Conservation (phyloP, 2,888 invertebrate species). For the Plebejus melissa region DNA sequence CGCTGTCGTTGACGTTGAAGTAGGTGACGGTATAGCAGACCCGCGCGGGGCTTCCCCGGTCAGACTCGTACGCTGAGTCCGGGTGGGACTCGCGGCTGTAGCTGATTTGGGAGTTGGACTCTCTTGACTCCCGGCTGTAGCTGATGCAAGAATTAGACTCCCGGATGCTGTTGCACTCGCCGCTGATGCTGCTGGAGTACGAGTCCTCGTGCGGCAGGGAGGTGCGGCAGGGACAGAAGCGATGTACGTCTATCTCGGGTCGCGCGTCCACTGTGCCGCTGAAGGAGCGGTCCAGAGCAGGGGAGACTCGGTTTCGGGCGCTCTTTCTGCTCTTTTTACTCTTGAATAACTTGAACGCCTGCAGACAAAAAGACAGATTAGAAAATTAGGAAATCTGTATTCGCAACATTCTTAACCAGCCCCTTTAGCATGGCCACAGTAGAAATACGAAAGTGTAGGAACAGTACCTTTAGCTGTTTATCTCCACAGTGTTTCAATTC, state of each 20-base stretch:
- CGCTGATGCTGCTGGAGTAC: slow-evolving; percentile 56
- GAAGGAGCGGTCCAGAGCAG: slow-evolving; percentile 59
- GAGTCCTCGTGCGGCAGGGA: slow-evolving; percentile 57
- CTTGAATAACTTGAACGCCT: slow-evolving; percentile 74
- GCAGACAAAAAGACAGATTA: slow-evolving; percentile 40
- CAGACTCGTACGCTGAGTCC: slow-evolving; percentile 71
- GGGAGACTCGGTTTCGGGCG: slow-evolving; percentile 63
- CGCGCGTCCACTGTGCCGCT: slow-evolving; percentile 69
- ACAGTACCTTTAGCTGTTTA: too few species aligned
- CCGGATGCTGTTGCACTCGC: slow-evolving; percentile 49
- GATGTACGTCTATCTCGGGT: slow-evolving; percentile 62
- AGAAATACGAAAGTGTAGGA: too few species aligned
- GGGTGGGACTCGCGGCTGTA: slow-evolving; percentile 51
- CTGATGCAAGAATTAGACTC: slow-evolving; percentile 46
- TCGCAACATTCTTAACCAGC: not conserved
- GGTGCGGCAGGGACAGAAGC: slow-evolving; percentile 65
- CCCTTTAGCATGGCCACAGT: too few species aligned
- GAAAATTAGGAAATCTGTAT: not conserved
- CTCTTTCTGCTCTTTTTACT: slow-evolving; percentile 57
- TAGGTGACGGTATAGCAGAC: slow-evolving; percentile 69
- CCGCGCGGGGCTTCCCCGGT: slow-evolving; percentile 56
- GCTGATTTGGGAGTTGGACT: slow-evolving; percentile 43
- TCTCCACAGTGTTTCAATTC: too few species aligned
- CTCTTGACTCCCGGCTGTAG: slow-evolving; percentile 51
- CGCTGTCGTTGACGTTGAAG: slow-evolving; percentile 68